phyloP scores from a whole-genome alignment of 2,113 vertebrate genomes.

The Bettongia penicillata region DNA sequence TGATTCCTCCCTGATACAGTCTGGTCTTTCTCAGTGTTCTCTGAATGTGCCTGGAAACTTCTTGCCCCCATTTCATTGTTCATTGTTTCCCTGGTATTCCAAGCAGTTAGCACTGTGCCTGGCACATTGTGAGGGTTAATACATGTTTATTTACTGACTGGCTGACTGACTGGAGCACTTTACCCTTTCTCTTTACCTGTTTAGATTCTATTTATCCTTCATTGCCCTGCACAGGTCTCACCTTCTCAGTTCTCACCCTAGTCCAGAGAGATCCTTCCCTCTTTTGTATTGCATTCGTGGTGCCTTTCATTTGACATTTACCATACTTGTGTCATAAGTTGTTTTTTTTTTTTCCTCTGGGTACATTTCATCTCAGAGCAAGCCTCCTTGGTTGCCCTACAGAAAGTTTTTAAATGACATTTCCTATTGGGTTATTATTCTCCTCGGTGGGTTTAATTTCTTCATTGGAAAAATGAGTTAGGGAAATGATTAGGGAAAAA shows the following conservation, averaged over 20 bases:
- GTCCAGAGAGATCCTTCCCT: background rate
- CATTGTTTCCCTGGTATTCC: background rate
- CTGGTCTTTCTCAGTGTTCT: background rate
- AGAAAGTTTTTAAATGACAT: background rate
- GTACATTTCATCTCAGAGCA: background rate
- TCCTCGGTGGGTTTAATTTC: background rate
- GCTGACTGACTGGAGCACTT: background rate
- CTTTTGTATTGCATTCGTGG: too few species aligned
- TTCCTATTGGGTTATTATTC: background rate
- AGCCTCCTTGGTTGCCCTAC: background rate
- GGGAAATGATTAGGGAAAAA: too few species aligned
- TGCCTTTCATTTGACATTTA: background rate
- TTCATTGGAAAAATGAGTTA: background rate
- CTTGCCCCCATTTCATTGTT: too few species aligned
- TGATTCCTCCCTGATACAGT: background rate
- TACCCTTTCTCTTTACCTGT: background rate
- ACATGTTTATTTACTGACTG: background rate
- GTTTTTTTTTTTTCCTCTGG: background rate
- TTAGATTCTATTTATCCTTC: background rate
- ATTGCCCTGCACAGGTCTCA: background rate
- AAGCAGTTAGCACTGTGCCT: background rate
- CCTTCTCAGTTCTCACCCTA: background rate
- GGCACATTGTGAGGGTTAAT: background rate
- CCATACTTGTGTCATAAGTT: background rate
- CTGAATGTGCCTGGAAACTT: too few species aligned